Percentiles rank a stretch among this genome's conserved stretches.
phyloP scores from a whole-genome alignment of 2,113 vertebrate genomes.

The Plotosus lineatus region DNA sequence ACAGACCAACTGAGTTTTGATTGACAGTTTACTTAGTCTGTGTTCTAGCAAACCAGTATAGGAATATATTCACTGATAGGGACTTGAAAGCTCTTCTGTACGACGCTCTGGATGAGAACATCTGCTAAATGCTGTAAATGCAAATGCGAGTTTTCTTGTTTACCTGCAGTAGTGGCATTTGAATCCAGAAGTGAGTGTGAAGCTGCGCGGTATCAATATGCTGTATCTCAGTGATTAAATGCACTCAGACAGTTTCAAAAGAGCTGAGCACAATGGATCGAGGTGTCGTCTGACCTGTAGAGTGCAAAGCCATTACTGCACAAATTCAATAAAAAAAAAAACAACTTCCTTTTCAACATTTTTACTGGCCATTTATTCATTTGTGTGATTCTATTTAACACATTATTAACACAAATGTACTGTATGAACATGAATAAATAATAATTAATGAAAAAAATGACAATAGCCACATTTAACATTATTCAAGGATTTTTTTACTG shows the following conservation, averaged over 20 bases:
- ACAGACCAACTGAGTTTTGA: too few relatives aligned
- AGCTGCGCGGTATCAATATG: neutral
- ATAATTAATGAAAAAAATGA: neutral
- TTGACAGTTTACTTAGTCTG: too few relatives aligned
- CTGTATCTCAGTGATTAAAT: neutral
- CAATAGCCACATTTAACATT: neutral
- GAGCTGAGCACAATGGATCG: neutral
- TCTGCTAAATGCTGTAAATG: too few relatives aligned
- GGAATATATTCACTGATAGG: too few relatives aligned
- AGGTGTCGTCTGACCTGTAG: neutral
- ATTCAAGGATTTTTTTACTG: too few relatives aligned
- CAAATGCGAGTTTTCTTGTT: neutral
- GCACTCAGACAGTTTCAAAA: neutral
- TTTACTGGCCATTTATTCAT: neutral
- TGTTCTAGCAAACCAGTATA: too few relatives aligned
- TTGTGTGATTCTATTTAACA: neutral
- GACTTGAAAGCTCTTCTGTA: too few relatives aligned
- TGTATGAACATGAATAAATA: neutral
- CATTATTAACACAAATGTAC: neutral
- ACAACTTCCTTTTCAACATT: neutral
- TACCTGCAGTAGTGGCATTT: neutral
- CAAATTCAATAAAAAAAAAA: neutral
- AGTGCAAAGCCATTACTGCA: neutral
- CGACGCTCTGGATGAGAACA: too few relatives aligned
- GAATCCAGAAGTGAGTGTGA: neutral